phyloP scores from a whole-genome alignment of 2,888 invertebrate species.

The Lissocephala sabroskyi region DNA sequence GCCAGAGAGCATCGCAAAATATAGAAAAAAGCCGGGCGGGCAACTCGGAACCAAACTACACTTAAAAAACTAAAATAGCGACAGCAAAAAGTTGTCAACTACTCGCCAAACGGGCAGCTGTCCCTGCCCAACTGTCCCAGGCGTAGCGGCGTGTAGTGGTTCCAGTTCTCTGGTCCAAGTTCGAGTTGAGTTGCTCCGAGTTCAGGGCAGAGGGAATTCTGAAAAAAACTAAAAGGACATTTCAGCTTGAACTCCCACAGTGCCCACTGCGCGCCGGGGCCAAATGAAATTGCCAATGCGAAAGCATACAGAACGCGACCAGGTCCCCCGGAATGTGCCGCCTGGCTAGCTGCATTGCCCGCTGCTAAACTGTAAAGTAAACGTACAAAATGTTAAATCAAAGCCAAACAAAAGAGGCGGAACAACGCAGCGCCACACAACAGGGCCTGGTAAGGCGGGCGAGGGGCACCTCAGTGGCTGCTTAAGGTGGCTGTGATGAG shows the following conservation, averaged over 20 bases:
- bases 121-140: conserved; percentile 3
- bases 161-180: conserved; percentile 12
- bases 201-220: conserved; percentile 37
- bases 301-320: conserved; percentile 50
- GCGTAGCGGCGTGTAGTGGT: conserved; percentile 22
- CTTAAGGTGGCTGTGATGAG: conserved; percentile 23
- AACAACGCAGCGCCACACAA: conserved; percentile 25
- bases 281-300: conserved; percentile 61
- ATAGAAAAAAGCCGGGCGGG: conserved; percentile 5
- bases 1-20: not conserved
- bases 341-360: conserved; percentile 37
- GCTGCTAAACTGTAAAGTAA: conserved; percentile 60
- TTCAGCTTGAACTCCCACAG: conserved; percentile 60
- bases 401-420: conserved; percentile 60
- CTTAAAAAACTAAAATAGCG: conserved; percentile 47
- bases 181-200: conserved; percentile 16
- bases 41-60: conserved; percentile 51
- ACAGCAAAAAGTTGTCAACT: conserved; percentile 50
- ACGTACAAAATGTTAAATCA: conserved; percentile 61
- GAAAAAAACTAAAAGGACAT: conserved; percentile 53
- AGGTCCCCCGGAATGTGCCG: not conserved
- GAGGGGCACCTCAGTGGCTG: conserved; percentile 22
- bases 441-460: not conserved
- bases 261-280: conserved; percentile 27
- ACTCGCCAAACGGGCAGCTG: conserved; percentile 22